Conservation (phyloP, 2,888 invertebrate species). For the Troides helena region DNA sequence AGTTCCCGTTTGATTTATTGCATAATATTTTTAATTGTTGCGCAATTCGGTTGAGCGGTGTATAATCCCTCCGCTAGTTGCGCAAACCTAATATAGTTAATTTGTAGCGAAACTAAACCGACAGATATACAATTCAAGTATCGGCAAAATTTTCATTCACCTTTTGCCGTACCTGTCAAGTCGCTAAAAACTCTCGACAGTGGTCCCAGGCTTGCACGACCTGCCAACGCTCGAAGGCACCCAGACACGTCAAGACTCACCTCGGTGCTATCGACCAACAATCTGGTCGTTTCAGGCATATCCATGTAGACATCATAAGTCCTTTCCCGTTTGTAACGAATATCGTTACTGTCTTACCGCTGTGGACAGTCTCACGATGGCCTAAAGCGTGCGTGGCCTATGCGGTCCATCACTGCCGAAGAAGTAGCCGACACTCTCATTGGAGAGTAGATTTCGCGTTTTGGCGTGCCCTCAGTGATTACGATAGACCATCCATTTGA, state of each 20-base stretch:
- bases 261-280: background rate
- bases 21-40: too few species aligned
- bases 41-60: too few species aligned
- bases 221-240: background rate
- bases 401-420: background rate
- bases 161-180: too few species aligned
- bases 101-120: too few species aligned
- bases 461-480: constrained; percentile 23
- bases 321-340: background rate
- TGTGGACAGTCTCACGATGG: constrained; percentile 7
- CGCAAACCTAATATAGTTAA: too few species aligned
- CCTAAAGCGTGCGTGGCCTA: background rate
- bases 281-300: background rate
- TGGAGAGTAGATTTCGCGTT: background rate
- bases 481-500: constrained; percentile 32
- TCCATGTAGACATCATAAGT: background rate
- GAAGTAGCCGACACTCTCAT: background rate
- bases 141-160: too few species aligned
- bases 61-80: too few species aligned
- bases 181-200: background rate
- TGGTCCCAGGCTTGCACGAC: background rate
- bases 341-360: background rate
- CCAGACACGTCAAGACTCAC: background rate
- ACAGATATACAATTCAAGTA: too few species aligned
- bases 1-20: too few species aligned